Evolutionary conservation across 2,888 invertebrate genomes (phyloP).

Genomic region (Lasioglossum figueresi): DNA sequence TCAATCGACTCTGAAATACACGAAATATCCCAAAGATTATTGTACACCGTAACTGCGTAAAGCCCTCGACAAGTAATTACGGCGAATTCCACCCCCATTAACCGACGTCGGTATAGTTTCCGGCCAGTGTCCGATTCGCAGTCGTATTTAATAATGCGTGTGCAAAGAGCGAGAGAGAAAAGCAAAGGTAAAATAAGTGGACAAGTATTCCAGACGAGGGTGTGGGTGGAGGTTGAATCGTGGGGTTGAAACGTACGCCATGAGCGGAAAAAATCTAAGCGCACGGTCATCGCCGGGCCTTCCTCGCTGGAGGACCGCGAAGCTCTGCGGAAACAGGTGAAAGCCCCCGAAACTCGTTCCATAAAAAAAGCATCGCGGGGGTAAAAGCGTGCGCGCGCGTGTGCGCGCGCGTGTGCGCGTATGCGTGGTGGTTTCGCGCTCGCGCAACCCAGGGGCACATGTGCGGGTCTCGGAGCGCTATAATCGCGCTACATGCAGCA

Average conservation of each 20-base stretch:
- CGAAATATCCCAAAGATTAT: background rate
- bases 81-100: background rate
- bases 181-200: background rate
- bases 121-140: background rate
- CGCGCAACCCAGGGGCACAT: conserved; percentile 31
- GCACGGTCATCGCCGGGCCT: background rate
- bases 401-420: background rate
- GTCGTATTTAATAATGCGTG: background rate
- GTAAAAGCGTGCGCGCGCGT: background rate
- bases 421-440: conserved; percentile 13
- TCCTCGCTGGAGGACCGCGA: conserved; percentile 21
- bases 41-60: background rate
- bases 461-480: conserved; percentile 47
- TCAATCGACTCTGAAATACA: background rate
- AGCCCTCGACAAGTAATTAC: background rate
- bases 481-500: conserved; percentile 59
- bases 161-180: background rate
- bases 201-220: background rate
- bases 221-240: background rate
- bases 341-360: conserved; percentile 58
- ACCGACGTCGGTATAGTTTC: background rate
- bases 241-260: background rate
- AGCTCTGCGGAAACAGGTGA: conserved; percentile 58
- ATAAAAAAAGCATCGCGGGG: conserved; percentile 39
- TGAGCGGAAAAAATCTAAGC: background rate